Evolutionary conservation across 2,888 invertebrate species (phyloP).

Genomic region (Pecten maximus): DNA sequence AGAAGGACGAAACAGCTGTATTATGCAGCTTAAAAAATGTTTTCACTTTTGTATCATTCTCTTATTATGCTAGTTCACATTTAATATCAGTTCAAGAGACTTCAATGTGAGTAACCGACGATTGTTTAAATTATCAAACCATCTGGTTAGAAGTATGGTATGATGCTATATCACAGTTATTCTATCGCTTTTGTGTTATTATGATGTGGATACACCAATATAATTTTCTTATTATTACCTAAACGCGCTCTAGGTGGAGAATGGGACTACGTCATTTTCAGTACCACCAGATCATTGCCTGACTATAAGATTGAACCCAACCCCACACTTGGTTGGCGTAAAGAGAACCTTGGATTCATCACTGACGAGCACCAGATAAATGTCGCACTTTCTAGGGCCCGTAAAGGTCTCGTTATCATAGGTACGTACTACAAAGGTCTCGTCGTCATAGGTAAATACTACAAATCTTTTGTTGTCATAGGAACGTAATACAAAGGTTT

Average conservation of each 20-base stretch:
- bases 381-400: constrained; percentile 77
- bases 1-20: too few species aligned
- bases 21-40: too few species aligned
- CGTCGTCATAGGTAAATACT: constrained; percentile 77
- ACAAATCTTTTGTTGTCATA: constrained; percentile 78
- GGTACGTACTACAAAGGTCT: constrained; percentile 75
- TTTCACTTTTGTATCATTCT: too few species aligned
- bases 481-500: constrained; percentile 75
- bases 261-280: constrained; percentile 78
- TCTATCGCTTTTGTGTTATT: too few species aligned
- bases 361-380: constrained; percentile 78
- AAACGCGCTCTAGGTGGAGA: constrained; percentile 75
- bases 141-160: too few species aligned
- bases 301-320: constrained; percentile 68
- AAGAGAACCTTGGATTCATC: constrained; percentile 76
- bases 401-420: constrained; percentile 75
- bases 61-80: too few species aligned
- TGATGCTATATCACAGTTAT: too few species aligned
- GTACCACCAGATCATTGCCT: constrained; percentile 75
- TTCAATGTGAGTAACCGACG: too few species aligned
- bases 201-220: too few species aligned
- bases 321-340: constrained; percentile 74
- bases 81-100: too few species aligned
- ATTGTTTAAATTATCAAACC: too few species aligned
- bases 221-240: too few species aligned